phyloP scores from a whole-genome alignment of 2,797 vertebrate genomes.

The Mycteria americana region DNA sequence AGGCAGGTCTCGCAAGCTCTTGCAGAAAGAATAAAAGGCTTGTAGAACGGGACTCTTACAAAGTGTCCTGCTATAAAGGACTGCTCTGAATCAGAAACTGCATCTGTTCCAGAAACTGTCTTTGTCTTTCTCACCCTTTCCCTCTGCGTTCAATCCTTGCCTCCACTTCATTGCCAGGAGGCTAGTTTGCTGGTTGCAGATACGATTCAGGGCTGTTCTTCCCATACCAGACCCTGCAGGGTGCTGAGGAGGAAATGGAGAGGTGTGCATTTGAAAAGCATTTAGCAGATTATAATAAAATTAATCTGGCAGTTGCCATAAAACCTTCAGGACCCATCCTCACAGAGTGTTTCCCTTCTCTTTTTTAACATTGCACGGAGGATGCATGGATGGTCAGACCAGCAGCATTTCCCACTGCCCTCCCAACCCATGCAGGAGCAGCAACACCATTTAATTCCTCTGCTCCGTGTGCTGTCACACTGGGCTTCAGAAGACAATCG shows the following conservation, averaged over 20 bases:
- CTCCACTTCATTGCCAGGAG: neutral
- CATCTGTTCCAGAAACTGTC: neutral
- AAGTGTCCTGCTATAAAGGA: neutral
- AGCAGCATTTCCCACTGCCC: neutral
- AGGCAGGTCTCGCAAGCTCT: neutral
- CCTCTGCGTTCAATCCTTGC: neutral
- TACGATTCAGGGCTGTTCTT: neutral
- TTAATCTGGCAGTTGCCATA: neutral
- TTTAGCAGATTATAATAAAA: neutral
- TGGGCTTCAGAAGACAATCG: neutral
- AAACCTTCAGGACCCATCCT: neutral
- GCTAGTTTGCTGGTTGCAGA: neutral
- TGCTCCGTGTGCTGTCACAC: neutral
- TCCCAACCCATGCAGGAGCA: neutral
- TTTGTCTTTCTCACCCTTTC: neutral
- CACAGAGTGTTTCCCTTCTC: neutral
- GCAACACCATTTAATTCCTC: neutral
- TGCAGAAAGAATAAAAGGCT: neutral
- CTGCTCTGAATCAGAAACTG: neutral
- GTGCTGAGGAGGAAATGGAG: neutral
- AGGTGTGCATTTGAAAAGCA: neutral
- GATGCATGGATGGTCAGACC: rapidly evolving
- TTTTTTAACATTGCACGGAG: rapidly evolving
- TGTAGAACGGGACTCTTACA: neutral
- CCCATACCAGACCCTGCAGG: neutral